Percentiles rank a stretch among this genome's conserved stretches.
Conservation (phyloP, 64 coral and sea anemone genomes). For the Pocillopora damicornis region DNA sequence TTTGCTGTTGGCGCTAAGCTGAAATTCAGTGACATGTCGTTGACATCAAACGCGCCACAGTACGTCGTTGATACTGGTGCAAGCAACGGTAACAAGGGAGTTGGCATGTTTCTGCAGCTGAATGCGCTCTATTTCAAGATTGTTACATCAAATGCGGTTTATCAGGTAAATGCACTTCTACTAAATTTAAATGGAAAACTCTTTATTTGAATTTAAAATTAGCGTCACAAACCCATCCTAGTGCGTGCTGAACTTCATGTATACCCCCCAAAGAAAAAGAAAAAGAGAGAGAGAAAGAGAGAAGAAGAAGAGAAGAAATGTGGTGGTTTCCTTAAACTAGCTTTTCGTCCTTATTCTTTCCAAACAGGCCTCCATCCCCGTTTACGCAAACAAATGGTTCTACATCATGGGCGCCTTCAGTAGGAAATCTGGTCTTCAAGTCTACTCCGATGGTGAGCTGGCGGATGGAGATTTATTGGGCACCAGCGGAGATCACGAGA, state of each 20-base stretch:
- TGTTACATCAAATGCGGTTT: slow-evolving; percentile 46
- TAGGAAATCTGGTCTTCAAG: slow-evolving; percentile 31
- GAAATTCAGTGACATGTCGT: slow-evolving; percentile 37
- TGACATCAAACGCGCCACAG: slow-evolving; percentile 37
- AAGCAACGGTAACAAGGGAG: slow-evolving; percentile 44
- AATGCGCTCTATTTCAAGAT: slow-evolving; percentile 48
- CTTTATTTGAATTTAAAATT: too few relatives aligned
- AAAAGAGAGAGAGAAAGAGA: too few relatives aligned
- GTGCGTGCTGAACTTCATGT: too few relatives aligned
- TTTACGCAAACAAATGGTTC: slow-evolving; percentile 49
- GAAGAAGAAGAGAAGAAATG: too few relatives aligned
- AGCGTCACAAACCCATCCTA: too few relatives aligned
- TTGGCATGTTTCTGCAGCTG: slow-evolving; percentile 49
- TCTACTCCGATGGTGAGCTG: slow-evolving; percentile 44
- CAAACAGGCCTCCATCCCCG: slow-evolving; percentile 29
- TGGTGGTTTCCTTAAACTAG: too few relatives aligned
- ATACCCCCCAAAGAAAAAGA: too few relatives aligned
- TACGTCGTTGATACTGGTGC: slow-evolving; percentile 80
- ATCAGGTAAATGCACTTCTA: slow-evolving; percentile 23
- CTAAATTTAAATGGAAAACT: too few relatives aligned
- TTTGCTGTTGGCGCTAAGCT: slow-evolving; percentile 66
- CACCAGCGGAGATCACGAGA: neutral
- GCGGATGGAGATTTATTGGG: slow-evolving; percentile 17
- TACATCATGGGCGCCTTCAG: slow-evolving; percentile 45
- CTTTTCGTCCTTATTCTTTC: neutral